Evolutionary conservation across 1,140 invertebrate genomes (phyloP), one percentile per base, ranked within the genome.

Genomic region (Vollenhovia emeryi): DNA sequence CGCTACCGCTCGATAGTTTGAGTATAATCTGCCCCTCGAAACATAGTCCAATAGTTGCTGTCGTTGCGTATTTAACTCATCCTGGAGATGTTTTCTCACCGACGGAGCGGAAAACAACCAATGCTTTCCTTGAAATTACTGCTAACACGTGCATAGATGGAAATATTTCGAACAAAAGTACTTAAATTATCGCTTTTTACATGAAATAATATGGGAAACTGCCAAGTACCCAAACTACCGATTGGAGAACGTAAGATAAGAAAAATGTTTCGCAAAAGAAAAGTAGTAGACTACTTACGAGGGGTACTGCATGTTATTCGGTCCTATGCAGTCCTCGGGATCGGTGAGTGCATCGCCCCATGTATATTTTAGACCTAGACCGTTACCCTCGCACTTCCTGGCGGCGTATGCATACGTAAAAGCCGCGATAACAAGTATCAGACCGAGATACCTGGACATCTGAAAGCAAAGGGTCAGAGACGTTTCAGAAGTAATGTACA

Each of bases 291-390:
- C 1, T 87, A 96, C 95, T 96, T 95, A 98, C 98, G 96, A 96
- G 40, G 98, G 98, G 95, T 98, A 98, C 59, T 97, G 96, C 83
- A 96, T 93, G 88, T 97, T 96, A 92, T 98, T 97, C 0, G 98
- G 98, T 30, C 98, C 98, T 55, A 97, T 91, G 90, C 97, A 98
- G 86, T 98, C 96, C 4, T 94, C 93, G 13, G 96, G 95, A 92
- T 98, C 97, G 74, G 96, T 96, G 24, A 98, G 94, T 1, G 98
- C 98, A 93, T 98, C 97, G 8, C 98, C 98, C 96, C 97, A 98
- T 8, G 98, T 95, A 92, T 98, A 98, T 93, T 98, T 98, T 62
- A 98, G 93, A 76, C 95, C 95, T 43, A 95, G 89, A 30, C 96
- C 96, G 79, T 89, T 94, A 64, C 95, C 96, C 91, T 95, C 92